These are phyloP conservation scores for Rhabdornis inornatus DNA, from an alignment of 2,113 vertebrate genomes.

Conservation along the genomic window DNA sequence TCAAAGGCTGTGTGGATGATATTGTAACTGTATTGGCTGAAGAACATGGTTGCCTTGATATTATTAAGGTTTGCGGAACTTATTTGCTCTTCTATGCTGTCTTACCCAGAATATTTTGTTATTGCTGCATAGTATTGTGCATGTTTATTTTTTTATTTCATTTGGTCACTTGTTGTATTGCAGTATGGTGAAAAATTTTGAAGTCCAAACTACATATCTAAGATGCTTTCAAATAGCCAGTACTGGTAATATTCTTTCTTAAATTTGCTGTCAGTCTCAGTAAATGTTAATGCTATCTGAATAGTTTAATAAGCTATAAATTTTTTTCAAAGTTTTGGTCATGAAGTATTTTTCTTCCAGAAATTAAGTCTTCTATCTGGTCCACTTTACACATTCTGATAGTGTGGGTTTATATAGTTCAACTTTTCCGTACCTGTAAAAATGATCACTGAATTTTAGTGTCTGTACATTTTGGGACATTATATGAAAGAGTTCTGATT, in stretches of 20 bases:
- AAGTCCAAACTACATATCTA: neutral
- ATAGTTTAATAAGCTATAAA: neutral
- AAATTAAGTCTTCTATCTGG: neutral
- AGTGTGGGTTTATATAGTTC: neutral
- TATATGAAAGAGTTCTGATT: neutral
- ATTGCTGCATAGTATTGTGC: neutral
- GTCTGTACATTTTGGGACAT: neutral
- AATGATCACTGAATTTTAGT: neutral
- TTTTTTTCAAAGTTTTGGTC: neutral
- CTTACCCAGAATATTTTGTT: neutral
- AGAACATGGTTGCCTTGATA: constrained; percentile 92
- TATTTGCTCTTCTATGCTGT: neutral
- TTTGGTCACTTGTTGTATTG: neutral
- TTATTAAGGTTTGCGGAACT: constrained; percentile 82
- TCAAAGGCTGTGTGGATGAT: constrained; percentile 90
- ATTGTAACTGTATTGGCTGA: constrained; percentile 90
- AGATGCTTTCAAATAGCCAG: neutral
- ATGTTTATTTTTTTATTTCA: neutral
- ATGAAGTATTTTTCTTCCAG: neutral
- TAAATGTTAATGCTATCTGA: neutral
- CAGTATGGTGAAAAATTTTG: neutral
- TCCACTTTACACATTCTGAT: neutral
- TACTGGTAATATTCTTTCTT: neutral
- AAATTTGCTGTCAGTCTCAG: neutral
- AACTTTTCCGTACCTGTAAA: neutral